Conservation (phyloP, 2,113 vertebrate genomes). For the Ammodytes marinus region DNA sequence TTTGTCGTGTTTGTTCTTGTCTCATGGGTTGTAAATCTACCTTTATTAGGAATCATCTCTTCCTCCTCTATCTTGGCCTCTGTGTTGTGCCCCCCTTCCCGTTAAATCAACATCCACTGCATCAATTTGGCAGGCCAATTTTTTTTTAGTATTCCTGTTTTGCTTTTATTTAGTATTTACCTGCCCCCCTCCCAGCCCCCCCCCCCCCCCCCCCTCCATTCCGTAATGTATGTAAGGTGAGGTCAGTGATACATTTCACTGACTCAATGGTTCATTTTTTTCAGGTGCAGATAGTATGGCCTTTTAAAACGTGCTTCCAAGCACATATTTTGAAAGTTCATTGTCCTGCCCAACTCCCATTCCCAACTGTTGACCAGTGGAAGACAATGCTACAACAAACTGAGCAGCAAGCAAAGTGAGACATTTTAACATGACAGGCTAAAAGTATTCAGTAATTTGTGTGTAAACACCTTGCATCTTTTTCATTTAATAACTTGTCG, state of each 20-base stretch:
- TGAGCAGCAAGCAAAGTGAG: background rate
- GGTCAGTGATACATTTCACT: slow-evolving; percentile 29
- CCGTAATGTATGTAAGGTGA: background rate
- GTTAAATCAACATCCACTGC: slow-evolving; percentile 29
- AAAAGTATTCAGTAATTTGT: slow-evolving; percentile 36
- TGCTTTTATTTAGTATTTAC: slow-evolving; percentile 32
- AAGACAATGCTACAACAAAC: background rate
- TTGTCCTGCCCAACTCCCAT: background rate
- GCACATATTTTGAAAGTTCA: background rate
- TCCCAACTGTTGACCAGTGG: background rate
- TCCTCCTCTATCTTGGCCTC: background rate
- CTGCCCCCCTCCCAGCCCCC: too few relatives aligned
- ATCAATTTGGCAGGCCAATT: slow-evolving; percentile 18
- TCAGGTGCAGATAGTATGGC: background rate
- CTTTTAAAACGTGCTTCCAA: slow-evolving; percentile 20
- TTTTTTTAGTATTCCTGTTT: slow-evolving; percentile 47
- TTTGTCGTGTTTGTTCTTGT: slow-evolving; percentile 24
- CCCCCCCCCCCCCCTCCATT: too few relatives aligned
- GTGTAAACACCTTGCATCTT: slow-evolving; percentile 16
- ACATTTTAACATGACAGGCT: background rate
- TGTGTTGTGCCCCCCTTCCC: background rate
- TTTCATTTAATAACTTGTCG: slow-evolving; percentile 12
- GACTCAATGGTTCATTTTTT: background rate
- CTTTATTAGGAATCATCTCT: slow-evolving; percentile 24
- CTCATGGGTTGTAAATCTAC: slow-evolving; percentile 31